Evolutionary conservation across 2,797 vertebrate genomes (phyloP), one percentile per base, ranked within the genome.

Genomic region (Bovichtus variegatus): DNA sequence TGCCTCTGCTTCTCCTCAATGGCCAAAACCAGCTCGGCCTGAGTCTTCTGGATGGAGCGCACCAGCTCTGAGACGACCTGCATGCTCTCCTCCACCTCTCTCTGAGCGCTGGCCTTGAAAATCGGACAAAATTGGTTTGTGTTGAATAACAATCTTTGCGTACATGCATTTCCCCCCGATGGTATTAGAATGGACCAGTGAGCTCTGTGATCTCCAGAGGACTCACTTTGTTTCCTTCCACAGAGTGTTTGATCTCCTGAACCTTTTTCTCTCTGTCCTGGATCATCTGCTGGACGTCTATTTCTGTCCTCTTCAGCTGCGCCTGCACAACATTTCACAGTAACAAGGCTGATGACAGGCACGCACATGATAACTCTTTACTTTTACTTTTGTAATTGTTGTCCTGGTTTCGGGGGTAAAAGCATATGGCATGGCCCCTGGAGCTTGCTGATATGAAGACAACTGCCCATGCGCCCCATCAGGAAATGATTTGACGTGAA

Each of bases 231-330:
- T 94, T 93, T 10, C 93, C 89, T 66, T 95, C 91, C 41, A 95
- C 64, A 0, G 86, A 92, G 41, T 89, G 86, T 72, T 92, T 95
- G 67, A 96, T 91, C 66, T 95, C 93, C 64, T 95, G 92, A 81
- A 95, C 88, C 76, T 96, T 96, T 65, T 84, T 92, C 71, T 91
- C 89, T 78, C 95, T 75, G 21, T 94, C 93, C 53, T 94, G 93
- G 80, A 96, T 95, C 95, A 96, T 96, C 86, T 96, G 93, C 74
- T 94, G 94, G 41, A 96, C 94, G 1, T 96, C 95, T 11, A 91
- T 79, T 67, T 94, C 94, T 18, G 92, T 94, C 87, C 80, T 95
- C 81, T 93, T 94, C 74, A 96, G 87, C 76, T 92, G 90, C 0
- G 90, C 90, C 95, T 96, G 90, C 34, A 64, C 23, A 44, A 41